Base-by-base conservation (phyloP, 53 echinoderm and acorn worm species). In the Mesocentrotus franciscanus region DNA sequence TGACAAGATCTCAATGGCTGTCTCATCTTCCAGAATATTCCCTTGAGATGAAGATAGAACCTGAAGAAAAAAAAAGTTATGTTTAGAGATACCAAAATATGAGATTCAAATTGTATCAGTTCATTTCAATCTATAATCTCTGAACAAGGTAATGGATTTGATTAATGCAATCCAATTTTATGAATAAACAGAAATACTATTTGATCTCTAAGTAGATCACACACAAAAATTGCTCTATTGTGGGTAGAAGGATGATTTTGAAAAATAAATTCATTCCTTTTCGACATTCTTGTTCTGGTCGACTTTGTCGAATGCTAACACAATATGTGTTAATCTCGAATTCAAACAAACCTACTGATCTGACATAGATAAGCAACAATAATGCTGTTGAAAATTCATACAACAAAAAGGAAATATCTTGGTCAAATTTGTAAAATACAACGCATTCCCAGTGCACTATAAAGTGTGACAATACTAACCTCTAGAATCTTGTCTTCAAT, bases 21-120 rank as follows among this genome's bases (percentile, higher is more conserved):
- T 98, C 96, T 98, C 98, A 91, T 98, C 98, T 93, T 98, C 98
- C 72, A 98, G 71, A 68, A 98, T 98, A 97, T 98, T 98, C 29
- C 98, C 98, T 75, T 98, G 97, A 14, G 98, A 98, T 70, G 98
- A 95, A 4, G 97, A 97, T 72, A 98, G 78, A 15, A 98, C 96
- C 96, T 96, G 49, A 78, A 56, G 55, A 56, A 24, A 17, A 71
- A 35, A 91, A 60, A 18, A 55, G 20, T 61, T 61, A 61, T 39
- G 61, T 61, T 61, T 62, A 62, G 62, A 16, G 14, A 62, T 26
- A 30, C 10, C 13, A 12, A 74, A 74, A 74, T 32, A 74, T 13
- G 32, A 74, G 74, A 74, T 74, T 30, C 11, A 30, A 22, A 70
- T n/a, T n/a, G n/a, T n/a, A n/a, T n/a, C n/a, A n/a, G n/a, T n/a